A percentile compares a stretch with the other conserved stretches of the same genome.
Conservation (phyloP, 2,888 invertebrate genomes). For the Peribatodes rhomboidaria region DNA sequence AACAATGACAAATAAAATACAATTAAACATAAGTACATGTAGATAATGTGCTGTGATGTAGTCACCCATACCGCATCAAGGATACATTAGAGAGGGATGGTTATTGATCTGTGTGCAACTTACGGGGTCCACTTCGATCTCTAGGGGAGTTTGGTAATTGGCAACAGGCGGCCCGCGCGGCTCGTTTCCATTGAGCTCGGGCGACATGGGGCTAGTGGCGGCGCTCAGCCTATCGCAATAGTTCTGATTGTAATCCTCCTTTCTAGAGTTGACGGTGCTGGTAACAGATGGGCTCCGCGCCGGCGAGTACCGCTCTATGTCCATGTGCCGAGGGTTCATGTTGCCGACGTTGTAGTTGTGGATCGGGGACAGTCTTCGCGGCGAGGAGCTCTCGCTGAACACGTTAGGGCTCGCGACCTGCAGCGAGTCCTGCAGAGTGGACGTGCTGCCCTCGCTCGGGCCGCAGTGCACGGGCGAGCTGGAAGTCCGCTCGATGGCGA, state of each 20-base stretch:
- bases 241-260: constrained; percentile 79
- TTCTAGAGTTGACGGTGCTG: constrained; percentile 72
- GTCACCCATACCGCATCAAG: constrained; percentile 37
- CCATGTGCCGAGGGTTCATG: constrained; percentile 82
- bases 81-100: constrained; percentile 44
- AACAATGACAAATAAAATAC: constrained; percentile 22
- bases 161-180: constrained; percentile 67
- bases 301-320: constrained; percentile 71
- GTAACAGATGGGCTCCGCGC: constrained; percentile 66
- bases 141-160: constrained; percentile 84
- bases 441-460: constrained; percentile 62
- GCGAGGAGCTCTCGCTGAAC: constrained; percentile 80
- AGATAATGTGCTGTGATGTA: constrained; percentile 23
- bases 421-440: constrained; percentile 56
- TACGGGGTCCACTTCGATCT: constrained; percentile 91
- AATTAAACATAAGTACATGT: constrained; percentile 33
- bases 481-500: constrained; percentile 68
- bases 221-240: constrained; percentile 76
- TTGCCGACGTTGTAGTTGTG: constrained; percentile 83
- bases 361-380: constrained; percentile 78
- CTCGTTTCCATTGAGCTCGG: constrained; percentile 75
- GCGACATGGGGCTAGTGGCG: constrained; percentile 71
- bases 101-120: constrained; percentile 62
- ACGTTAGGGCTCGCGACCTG: constrained; percentile 73
- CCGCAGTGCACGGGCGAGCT: constrained; percentile 69